These are phyloP conservation scores for Phyllotis vaccarum DNA, from an alignment of 2,797 vertebrate species.

Conservation along the genomic window DNA sequence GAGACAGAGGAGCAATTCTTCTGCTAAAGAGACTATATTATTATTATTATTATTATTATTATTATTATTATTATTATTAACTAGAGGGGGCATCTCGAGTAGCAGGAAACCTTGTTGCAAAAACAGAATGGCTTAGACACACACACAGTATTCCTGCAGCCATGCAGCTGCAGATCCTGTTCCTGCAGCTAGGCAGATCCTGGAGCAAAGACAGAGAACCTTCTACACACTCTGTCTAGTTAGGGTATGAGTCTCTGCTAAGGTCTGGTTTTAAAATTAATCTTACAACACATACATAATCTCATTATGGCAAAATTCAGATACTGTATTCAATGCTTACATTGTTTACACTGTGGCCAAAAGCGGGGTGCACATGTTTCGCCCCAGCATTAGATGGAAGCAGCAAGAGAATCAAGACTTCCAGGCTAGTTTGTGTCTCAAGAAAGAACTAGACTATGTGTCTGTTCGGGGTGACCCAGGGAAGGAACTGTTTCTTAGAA, in stretches of 20 bases:
- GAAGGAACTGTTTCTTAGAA: neutral
- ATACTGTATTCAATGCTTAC: constrained; percentile 7
- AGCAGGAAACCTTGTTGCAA: neutral
- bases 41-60: neutral
- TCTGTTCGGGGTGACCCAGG: neutral
- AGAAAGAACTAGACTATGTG: neutral
- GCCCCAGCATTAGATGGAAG: neutral
- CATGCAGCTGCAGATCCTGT: neutral
- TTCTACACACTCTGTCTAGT: neutral
- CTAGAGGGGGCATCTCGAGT: neutral
- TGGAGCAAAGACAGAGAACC: neutral
- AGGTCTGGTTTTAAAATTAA: neutral
- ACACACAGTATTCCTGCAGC: neutral
- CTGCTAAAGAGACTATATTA: neutral
- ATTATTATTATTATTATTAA: neutral
- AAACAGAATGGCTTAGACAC: neutral
- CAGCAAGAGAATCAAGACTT: neutral
- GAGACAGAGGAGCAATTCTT: neutral
- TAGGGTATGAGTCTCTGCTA: neutral
- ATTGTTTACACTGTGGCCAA: neutral
- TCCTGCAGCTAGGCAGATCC: neutral
- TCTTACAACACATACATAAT: neutral
- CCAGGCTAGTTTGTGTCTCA: neutral
- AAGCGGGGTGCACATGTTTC: no score
- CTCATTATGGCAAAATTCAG: constrained; percentile 28